Conservation (phyloP, 2,797 vertebrate species). For the Peromyscus eremicus region DNA sequence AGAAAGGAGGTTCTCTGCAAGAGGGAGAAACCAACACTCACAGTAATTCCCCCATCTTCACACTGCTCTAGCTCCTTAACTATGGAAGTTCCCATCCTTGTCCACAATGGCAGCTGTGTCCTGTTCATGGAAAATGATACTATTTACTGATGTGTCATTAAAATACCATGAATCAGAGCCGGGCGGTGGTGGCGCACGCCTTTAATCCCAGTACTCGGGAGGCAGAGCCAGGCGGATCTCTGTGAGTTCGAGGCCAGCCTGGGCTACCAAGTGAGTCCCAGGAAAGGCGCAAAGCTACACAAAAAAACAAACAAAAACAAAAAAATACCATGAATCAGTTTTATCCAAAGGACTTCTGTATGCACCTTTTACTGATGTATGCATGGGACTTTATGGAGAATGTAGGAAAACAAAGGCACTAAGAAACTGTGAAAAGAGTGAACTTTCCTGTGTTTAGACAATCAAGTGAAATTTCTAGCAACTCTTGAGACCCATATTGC, state of each 20-base stretch:
- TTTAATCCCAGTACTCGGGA: too few species aligned
- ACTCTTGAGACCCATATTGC: too few species aligned
- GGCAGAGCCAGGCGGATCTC: too few species aligned
- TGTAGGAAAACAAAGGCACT: neutral
- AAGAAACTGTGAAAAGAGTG: neutral
- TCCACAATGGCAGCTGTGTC: neutral
- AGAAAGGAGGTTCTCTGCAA: too few species aligned
- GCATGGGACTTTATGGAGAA: neutral
- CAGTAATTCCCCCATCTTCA: neutral
- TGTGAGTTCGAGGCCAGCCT: too few species aligned
- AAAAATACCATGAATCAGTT: too few species aligned
- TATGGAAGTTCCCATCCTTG: neutral
- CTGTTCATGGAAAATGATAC: neutral
- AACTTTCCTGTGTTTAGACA: neutral
- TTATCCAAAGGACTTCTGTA: neutral
- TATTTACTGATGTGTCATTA: neutral
- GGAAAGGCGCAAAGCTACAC: too few species aligned
- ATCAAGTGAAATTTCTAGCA: too few species aligned
- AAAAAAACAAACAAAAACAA: too few species aligned
- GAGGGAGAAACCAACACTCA: neutral
- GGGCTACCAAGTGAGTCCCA: too few species aligned
- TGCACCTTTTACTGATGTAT: rapidly evolving
- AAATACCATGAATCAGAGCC: too few species aligned
- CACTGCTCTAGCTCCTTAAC: neutral
- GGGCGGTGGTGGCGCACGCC: too few species aligned